phyloP scores from a whole-genome alignment of 1,140 invertebrate genomes.

The Drosophila nannoptera region DNA sequence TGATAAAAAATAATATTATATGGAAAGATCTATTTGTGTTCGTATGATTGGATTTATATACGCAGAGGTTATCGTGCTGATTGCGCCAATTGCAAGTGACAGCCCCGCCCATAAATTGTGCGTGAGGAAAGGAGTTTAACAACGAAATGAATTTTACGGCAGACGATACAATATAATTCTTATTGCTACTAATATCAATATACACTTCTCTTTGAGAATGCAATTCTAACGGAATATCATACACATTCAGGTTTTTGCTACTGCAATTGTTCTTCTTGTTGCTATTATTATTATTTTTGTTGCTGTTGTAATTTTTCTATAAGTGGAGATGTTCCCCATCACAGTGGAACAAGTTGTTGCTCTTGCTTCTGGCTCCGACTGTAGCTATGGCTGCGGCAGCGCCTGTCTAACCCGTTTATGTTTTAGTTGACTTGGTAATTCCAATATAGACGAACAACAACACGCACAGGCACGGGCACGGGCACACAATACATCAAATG shows the following conservation, averaged over 20 bases:
- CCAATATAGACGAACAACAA: conserved; percentile 33
- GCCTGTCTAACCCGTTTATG: conserved; percentile 67
- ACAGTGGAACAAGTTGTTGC: conserved; percentile 35
- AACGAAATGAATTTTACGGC: conserved; percentile 4
- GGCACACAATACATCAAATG: conserved; percentile 58
- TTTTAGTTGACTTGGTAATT: conserved; percentile 68
- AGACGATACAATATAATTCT: not conserved
- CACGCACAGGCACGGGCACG: conserved; percentile 53
- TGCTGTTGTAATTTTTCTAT: conserved; percentile 33
- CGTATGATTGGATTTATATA: conserved; percentile 18
- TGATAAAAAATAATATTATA: conserved; percentile 35
- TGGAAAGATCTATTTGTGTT: conserved; percentile 44
- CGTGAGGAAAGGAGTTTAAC: conserved; percentile 31
- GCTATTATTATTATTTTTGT: conserved; percentile 6
- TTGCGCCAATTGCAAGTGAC: conserved; percentile 53
- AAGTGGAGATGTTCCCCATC: conserved; percentile 19
- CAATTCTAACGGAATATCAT: conserved; percentile 2
- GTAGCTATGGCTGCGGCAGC: conserved; percentile 7
- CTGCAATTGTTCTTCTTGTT: conserved; percentile 39
- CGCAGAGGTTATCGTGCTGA: conserved; percentile 32
- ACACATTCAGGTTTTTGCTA: conserved; percentile 14
- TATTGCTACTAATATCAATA: not conserved
- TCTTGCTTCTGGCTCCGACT: conserved; percentile 37
- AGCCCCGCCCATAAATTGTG: conserved; percentile 26
- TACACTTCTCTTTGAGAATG: not conserved